Evolutionary conservation across 2,113 vertebrate species (phyloP).

Genomic region (Vicugna pacos): DNA sequence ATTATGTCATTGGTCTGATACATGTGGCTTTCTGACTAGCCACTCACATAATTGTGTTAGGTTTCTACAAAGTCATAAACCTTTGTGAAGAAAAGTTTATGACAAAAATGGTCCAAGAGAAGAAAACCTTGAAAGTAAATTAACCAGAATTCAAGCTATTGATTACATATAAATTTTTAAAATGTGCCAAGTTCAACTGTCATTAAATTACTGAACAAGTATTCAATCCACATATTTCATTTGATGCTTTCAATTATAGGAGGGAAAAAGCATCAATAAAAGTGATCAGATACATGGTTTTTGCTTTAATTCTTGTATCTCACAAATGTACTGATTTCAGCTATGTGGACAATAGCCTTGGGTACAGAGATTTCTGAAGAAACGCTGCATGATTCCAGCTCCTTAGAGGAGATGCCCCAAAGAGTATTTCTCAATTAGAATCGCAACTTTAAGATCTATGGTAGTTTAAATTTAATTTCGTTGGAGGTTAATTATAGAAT

Average conservation of each 20-base stretch:
- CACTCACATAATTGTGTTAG: not conserved
- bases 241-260: not conserved
- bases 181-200: not conserved
- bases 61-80: not conserved
- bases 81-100: no score
- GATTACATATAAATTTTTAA: not conserved
- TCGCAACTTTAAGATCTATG: not conserved
- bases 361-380: not conserved
- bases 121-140: not conserved
- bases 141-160: not conserved
- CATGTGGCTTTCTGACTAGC: not conserved
- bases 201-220: conserved; percentile 29
- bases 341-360: not conserved
- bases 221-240: not conserved
- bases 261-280: not conserved
- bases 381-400: not conserved
- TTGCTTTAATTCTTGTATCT: not conserved
- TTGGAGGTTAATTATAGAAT: not conserved
- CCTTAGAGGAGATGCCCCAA: not conserved
- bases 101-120: not conserved
- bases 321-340: not conserved
- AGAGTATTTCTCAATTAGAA: not conserved
- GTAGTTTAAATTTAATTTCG: not conserved
- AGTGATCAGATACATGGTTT: not conserved
- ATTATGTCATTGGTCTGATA: not conserved